A percentile compares a stretch with the other conserved stretches of the same genome.
Evolutionary conservation across 2,113 vertebrate species (phyloP).

Genomic region (Pipra filicauda): DNA sequence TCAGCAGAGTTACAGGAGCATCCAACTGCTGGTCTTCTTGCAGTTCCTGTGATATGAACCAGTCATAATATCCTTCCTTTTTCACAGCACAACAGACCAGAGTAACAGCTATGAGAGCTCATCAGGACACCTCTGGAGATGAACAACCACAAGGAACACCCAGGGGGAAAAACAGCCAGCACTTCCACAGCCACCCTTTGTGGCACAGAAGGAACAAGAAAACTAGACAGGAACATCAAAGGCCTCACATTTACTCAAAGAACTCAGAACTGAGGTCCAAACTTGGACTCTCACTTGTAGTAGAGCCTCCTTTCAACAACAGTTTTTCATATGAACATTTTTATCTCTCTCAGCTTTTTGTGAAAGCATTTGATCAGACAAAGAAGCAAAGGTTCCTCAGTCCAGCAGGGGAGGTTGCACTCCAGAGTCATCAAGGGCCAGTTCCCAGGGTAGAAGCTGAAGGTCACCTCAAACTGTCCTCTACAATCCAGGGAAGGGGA

Average conservation of each 20-base stretch:
- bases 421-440: background rate
- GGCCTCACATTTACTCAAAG: background rate
- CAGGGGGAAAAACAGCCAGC: background rate
- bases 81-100: background rate
- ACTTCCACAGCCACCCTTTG: background rate
- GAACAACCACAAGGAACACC: background rate
- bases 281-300: background rate
- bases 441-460: background rate
- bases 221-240: background rate
- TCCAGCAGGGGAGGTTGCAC: background rate
- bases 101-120: background rate
- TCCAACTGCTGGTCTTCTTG: background rate
- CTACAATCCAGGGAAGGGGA: background rate
- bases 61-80: background rate
- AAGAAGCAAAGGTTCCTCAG: background rate
- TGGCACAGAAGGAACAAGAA: background rate
- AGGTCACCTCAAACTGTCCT: background rate
- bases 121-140: background rate
- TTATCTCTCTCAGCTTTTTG: background rate
- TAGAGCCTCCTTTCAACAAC: background rate
- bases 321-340: background rate
- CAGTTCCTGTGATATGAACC: background rate
- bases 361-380: background rate
- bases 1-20: background rate
- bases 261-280: background rate